phyloP scores from a whole-genome alignment of 2,797 vertebrate species.

The Chiloscyllium punctatum region DNA sequence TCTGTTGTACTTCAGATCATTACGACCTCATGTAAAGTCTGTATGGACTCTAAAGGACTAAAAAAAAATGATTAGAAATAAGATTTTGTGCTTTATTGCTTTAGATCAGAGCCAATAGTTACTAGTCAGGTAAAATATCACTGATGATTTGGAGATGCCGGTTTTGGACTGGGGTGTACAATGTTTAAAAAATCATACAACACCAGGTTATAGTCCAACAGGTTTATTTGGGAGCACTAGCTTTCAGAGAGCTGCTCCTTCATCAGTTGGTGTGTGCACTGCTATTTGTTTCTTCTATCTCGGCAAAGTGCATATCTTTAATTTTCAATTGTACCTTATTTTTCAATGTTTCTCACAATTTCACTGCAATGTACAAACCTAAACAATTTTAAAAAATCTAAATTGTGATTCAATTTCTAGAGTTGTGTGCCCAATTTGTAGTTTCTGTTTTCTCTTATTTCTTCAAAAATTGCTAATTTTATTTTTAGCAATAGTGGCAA shows the following conservation, averaged over 20 bases:
- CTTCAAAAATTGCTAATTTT: neutral
- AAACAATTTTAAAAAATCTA: neutral
- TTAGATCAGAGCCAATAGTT: neutral
- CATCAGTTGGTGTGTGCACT: too few species aligned
- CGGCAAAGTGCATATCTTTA: neutral
- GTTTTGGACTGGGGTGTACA: too few species aligned
- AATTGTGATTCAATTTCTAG: neutral
- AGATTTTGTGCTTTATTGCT: constrained; percentile 13
- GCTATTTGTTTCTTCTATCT: neutral
- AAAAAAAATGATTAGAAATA: neutral
- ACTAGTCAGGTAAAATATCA: neutral
- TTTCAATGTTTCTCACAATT: neutral
- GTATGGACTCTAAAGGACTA: neutral
- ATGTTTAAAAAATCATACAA: too few species aligned
- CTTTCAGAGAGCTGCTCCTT: too few species aligned
- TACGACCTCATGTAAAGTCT: constrained; percentile 6
- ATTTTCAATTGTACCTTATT: neutral
- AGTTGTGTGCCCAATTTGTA: neutral
- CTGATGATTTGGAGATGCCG: too few species aligned
- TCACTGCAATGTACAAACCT: neutral
- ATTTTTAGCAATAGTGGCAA: neutral
- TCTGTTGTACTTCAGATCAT: neutral
- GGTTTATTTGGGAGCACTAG: too few species aligned
- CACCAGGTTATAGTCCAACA: too few species aligned
- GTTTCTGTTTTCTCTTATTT: neutral